Evolutionary conservation across 2,888 invertebrate species (phyloP), one percentile per base, ranked within the genome.

Genomic region (Diplolepis rosae): DNA sequence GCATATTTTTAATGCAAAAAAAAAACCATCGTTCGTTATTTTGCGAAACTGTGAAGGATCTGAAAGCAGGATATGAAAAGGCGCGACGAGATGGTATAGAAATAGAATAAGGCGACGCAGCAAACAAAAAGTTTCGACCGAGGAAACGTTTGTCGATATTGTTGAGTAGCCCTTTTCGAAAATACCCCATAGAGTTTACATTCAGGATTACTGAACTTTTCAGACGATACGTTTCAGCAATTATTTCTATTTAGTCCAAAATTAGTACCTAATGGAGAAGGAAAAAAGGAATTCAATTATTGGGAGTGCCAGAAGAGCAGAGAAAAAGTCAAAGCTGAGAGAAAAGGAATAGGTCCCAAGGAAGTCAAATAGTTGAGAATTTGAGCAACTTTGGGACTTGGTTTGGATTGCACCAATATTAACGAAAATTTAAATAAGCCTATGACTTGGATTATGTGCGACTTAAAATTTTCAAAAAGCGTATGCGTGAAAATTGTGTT

Each of bases 231-330:
- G n/a, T 61, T 39, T 39, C 24, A 39, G 22, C n/a, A 24, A 35
- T 61, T 61, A 61, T 13, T 61, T n/a, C 24, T 9, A 61, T n/a
- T 52, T 39, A 39, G 39, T 39, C 22, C 6, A 61, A 39, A 61
- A 22, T 39, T 13, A 1, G 4, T 32, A 22, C 22, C 18, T 18
- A 13, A 22, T 50, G 39, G 61, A 1, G 3, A 24, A 61, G 61
- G 39, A 61, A 61, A 61, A n/a, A 6, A 39, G 9, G 61, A 24
- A 18, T 61, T 61, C n/a, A 39, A 61, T 39, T 39, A 39, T 61
- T 35, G 7, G 39, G 35, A 61, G 39, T 61, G 61, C 61, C 61
- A 61, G 61, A 61, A 61, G 61, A 61, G 35, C 39, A 39, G n/a
- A 24, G n/a, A 61, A 24, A 61, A 39, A 24, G 22, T 7, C 5